Conservation (phyloP, 2,113 vertebrate species). For the Psettodes erumei region DNA sequence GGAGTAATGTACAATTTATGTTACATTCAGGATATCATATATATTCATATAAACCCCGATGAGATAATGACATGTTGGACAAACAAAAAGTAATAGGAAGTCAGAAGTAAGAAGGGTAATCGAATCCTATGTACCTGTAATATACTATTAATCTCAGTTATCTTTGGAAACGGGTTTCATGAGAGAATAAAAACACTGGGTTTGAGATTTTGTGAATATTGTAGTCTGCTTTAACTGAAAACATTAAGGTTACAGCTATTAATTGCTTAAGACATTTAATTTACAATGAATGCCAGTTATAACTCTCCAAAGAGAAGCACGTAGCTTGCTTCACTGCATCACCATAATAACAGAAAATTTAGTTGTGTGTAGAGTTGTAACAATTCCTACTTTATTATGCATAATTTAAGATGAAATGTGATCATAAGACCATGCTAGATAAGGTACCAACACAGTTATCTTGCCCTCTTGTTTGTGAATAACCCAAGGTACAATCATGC, state of each 20-base stretch:
- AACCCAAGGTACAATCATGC: neutral
- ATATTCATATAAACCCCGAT: no score
- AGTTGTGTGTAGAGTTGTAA: neutral
- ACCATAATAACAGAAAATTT: neutral
- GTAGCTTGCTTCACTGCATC: neutral
- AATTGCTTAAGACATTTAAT: neutral
- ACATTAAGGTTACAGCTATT: neutral
- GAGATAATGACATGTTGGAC: neutral
- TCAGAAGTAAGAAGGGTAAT: neutral
- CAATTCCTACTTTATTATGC: neutral
- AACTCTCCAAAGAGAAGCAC: neutral
- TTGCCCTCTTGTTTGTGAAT: neutral
- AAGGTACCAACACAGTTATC: neutral
- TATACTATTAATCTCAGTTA: neutral
- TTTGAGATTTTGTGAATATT: neutral
- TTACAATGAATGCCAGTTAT: neutral
- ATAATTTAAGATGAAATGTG: neutral
- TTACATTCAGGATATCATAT: no score
- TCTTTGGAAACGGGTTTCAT: neutral
- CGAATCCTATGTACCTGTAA: neutral
- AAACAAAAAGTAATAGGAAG: neutral
- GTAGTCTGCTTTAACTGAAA: slow-evolving; percentile 1
- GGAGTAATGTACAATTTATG: neutral
- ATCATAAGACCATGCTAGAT: slow-evolving; percentile 7
- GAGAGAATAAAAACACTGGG: neutral